phyloP scores from a whole-genome alignment of 2,113 vertebrate genomes.

The Tiliqua scincoides region DNA sequence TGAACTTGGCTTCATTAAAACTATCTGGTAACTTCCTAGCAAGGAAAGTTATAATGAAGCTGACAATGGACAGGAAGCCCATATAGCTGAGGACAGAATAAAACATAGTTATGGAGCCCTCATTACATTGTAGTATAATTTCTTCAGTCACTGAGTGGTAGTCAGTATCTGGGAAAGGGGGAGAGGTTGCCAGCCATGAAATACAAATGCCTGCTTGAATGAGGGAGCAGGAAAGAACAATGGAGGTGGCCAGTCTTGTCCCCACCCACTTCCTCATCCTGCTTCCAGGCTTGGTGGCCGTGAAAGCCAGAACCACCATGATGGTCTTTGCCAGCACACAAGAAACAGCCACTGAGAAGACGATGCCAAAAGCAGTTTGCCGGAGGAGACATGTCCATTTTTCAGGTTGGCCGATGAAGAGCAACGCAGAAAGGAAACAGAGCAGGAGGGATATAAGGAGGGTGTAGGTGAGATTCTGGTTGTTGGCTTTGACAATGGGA shows the following conservation, averaged over 20 bases:
- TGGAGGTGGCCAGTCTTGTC: neutral
- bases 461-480: neutral
- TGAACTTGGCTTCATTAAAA: constrained; percentile 11
- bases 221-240: neutral
- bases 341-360: constrained; percentile 28
- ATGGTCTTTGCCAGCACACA: constrained; percentile 23
- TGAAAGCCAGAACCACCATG: constrained; percentile 27
- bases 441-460: neutral
- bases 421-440: constrained; percentile 4
- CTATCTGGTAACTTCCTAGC: neutral
- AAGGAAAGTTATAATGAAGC: neutral
- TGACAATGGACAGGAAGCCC: neutral
- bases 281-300: constrained; percentile 20
- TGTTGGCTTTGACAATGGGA: constrained; percentile 2
- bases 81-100: neutral
- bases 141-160: neutral
- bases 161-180: neutral
- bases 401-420: neutral
- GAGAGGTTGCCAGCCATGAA: neutral
- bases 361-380: constrained; percentile 14
- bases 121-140: constrained; percentile 9
- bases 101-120: neutral
- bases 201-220: neutral
- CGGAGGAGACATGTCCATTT: neutral
- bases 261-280: neutral